A percentile compares a stretch with the other conserved stretches of the same genome.
Evolutionary conservation across 2,113 vertebrate species (phyloP).

Genomic region (Rhabdornis inornatus): DNA sequence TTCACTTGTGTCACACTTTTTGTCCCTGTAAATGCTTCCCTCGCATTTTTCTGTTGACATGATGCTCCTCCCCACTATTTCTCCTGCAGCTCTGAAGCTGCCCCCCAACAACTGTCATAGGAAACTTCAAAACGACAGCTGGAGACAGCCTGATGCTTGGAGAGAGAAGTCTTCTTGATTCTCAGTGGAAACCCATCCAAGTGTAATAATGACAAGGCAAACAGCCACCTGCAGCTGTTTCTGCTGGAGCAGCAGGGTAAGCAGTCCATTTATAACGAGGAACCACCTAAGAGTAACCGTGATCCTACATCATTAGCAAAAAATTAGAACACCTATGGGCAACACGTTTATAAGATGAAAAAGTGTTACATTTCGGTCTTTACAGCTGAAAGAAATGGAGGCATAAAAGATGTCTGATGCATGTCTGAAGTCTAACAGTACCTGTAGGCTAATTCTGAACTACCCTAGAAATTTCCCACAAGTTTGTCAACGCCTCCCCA

Average conservation of each 20-base stretch:
- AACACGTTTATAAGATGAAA: background rate
- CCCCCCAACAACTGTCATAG: background rate
- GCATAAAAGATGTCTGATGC: background rate
- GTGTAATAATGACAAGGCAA: background rate
- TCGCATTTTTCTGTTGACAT: background rate
- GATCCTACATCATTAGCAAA: background rate
- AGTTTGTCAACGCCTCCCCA: background rate
- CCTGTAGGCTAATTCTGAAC: background rate
- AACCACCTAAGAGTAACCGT: background rate
- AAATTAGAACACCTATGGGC: background rate
- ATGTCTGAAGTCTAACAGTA: background rate
- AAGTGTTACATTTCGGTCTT: background rate
- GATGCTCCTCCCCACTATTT: background rate
- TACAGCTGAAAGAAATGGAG: background rate
- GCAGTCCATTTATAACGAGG: background rate
- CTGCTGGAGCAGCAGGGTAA: background rate
- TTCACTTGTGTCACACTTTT: background rate
- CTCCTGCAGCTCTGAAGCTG: background rate
- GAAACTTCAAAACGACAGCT: background rate
- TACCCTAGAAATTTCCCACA: background rate
- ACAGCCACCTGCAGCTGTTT: background rate
- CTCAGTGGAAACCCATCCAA: background rate
- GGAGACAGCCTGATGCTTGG: background rate
- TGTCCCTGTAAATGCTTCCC: background rate
- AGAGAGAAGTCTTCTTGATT: background rate